Percentiles rank a stretch among this genome's conserved stretches.
Evolutionary conservation across 2,797 vertebrate genomes (phyloP).

Genomic region (Acomys russatus): DNA sequence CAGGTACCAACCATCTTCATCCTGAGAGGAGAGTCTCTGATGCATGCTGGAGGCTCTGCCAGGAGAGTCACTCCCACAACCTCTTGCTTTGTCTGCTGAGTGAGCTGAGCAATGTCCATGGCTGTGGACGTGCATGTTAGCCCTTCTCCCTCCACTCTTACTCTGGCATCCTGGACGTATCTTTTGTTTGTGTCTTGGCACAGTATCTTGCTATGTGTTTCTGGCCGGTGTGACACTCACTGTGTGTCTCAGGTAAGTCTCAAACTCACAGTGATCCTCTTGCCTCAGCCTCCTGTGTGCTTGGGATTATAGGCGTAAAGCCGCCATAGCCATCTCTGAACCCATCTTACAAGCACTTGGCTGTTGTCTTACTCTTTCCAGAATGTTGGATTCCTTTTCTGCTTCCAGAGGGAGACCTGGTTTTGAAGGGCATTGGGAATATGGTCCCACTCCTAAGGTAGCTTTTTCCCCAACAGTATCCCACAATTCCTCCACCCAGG

Average conservation of each 20-base stretch:
- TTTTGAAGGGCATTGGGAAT: fast-evolving
- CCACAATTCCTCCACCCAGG: background rate
- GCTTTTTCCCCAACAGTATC: background rate
- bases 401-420: background rate
- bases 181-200: background rate
- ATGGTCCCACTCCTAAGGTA: background rate
- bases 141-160: no score
- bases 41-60: background rate
- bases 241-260: background rate
- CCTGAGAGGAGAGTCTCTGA: background rate
- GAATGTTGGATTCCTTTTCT: no score
- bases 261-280: background rate
- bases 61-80: background rate
- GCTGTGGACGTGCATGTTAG: fast-evolving
- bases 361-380: background rate
- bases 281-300: background rate
- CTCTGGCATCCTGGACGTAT: no score
- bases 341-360: background rate
- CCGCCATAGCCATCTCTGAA: background rate
- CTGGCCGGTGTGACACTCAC: background rate
- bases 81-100: background rate
- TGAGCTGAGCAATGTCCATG: background rate
- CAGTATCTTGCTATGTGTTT: background rate
- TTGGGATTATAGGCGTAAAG: no score
- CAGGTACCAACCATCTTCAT: background rate